Evolutionary conservation across 2,113 vertebrate genomes (phyloP), one percentile per base, ranked within the genome.

Genomic region (Cervus canadensis): DNA sequence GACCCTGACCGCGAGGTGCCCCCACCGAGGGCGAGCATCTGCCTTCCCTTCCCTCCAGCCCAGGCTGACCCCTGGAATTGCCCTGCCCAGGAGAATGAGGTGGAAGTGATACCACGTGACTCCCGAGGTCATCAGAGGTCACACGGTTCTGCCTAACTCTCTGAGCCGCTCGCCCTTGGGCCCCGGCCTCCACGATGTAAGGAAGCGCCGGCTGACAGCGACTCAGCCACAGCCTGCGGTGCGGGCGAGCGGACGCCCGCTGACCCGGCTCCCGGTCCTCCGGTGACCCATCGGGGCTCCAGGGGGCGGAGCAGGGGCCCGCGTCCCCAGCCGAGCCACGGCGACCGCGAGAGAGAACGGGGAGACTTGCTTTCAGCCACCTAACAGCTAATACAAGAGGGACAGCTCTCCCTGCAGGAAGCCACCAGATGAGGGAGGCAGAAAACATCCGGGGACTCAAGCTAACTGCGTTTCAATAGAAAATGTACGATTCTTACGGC

Each of bases 1-100:
- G 11, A 45, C 13, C 0, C 7, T 12, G 83, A 19, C 2, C 14
- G 3, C 2, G 48, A 23, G 4, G 16, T 0, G 7, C 30, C 50
- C 26, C 23, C 48, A 1, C 4, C 0, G 8, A 87, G n/a, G 85
- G 17, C 14, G 0, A 60, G 43, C 23, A 7, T 56, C 28, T 83
- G 12, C 14, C 6, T 28, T n/a, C 30, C 17, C n/a, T 48, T 10
- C n/a, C 54, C 40, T 71, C 6, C 21, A 86, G 14, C n/a, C 71
- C 62, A 7, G n/a, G 26, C 26, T 28, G 25, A 45, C 10, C 57
- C 33, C n/a, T 3, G 28, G 40, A 83, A 62, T 26, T 36, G 30
- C 43, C 36, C n/a, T 54, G 54, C 52, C 36, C 33, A 2, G 28
- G 2, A 57, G 57, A 26, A 71, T 8, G 40, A 50, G 14, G 76